Evolutionary conservation across 2,797 vertebrate genomes (phyloP), one percentile per base, ranked within the genome.

Genomic region (Galago senegalensis): DNA sequence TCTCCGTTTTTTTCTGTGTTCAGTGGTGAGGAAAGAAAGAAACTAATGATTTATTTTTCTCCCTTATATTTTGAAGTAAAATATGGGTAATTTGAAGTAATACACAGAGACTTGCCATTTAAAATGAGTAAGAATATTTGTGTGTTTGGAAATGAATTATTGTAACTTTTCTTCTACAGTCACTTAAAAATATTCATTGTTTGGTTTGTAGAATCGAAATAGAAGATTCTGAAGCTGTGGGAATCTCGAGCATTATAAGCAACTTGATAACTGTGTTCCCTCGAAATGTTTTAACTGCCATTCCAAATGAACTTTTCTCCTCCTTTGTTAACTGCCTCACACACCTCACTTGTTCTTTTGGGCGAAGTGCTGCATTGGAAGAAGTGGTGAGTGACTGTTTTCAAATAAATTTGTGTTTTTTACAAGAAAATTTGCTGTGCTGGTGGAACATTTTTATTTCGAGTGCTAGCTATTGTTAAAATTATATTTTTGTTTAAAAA

Each of bases 321-420:
- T 99, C 99, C 87, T 99, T 99, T 97, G 99, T 99, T 96, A 99
- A 99, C 99, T 99, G 99, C 99, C 99, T 99, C 76, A 99, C 99
- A 18, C 98, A 99, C 97, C 99, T 99, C 98, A 99, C 99, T 89
- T 99, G 99, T 98, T 99, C 99, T 34, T 99, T 99, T 82, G 99
- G 99, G 97, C 99, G 99, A 98, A 99, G 99, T 84, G 99, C 99
- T 87, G 99, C 99, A 94, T 98, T 99, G 87, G 99, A 99, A 98
- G 99, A 99, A 98, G 99, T 99, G 99, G 99, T 99, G 96, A 99
- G 99, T 98, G 93, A 61, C 37, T 21, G 0, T 75, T 94, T 63
- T 92, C 12, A 94, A 77, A 53, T 67, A 29, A 60, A n/a, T 89
- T 31, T 27, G 0, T 82, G 29, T 34, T 34, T 85, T 73, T 76